A percentile compares a stretch with the other conserved stretches of the same genome.
Conservation (phyloP, 2,797 vertebrate genomes). For the Chloroceryle inda region DNA sequence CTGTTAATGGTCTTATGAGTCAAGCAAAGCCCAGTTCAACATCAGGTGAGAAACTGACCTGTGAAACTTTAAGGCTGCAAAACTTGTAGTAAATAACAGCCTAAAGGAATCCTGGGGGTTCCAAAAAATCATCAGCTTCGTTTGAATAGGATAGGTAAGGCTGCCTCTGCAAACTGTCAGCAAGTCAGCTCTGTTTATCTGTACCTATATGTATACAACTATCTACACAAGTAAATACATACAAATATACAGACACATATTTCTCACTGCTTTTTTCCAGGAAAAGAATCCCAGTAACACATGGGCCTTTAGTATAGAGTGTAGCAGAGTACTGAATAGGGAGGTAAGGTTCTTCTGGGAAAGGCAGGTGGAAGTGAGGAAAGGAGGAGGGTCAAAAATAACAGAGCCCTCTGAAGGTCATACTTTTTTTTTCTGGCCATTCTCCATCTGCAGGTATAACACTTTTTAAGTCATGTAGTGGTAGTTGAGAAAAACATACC, state of each 20-base stretch:
- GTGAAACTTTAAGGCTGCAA: not conserved
- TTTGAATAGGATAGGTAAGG: not conserved
- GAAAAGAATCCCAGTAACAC: not conserved
- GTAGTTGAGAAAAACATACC: not conserved
- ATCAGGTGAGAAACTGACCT: not conserved
- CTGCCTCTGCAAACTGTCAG: not conserved
- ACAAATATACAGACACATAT: not conserved
- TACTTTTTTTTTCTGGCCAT: not conserved
- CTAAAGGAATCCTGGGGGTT: not conserved
- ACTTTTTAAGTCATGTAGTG: not conserved
- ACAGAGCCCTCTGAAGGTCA: not conserved
- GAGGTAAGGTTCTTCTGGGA: not conserved
- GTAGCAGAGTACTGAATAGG: fast-evolving
- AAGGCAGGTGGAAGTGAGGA: not conserved
- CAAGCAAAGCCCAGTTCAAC: not conserved
- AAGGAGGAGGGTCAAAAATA: not conserved
- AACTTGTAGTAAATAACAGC: not conserved
- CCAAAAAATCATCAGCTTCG: not conserved
- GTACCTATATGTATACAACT: fast-evolving
- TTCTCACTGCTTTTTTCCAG: not conserved
- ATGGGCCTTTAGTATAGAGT: not conserved
- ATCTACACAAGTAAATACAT: not conserved
- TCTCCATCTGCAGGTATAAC: not conserved
- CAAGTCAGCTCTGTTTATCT: not conserved
- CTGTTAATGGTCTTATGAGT: fast-evolving